Conservation (phyloP, 2,888 invertebrate species). For the Arrhopalites spinosus region DNA sequence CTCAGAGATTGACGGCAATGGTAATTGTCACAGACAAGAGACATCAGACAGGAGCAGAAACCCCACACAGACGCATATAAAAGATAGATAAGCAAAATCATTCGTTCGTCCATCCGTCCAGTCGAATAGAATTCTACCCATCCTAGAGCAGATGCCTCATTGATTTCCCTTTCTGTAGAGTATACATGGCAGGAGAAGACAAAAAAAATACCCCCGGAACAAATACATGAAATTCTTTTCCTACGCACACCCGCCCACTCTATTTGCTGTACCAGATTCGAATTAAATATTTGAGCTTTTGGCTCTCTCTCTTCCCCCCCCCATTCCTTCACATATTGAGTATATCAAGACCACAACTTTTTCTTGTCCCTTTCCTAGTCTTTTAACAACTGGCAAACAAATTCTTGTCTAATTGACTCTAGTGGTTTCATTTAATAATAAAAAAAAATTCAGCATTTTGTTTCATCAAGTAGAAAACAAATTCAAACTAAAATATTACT, state of each 20-base stretch:
- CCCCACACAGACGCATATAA: background rate
- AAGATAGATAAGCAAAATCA: conserved; percentile 21
- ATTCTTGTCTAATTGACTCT: too few relatives aligned
- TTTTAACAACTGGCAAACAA: too few relatives aligned
- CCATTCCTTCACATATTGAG: too few relatives aligned
- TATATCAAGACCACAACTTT: too few relatives aligned
- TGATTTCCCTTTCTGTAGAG: conserved; percentile 11
- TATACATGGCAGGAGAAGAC: background rate
- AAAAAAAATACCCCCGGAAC: too few relatives aligned
- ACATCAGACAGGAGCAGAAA: conserved; percentile 13
- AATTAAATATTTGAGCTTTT: background rate
- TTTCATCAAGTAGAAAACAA: too few relatives aligned
- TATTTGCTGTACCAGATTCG: background rate
- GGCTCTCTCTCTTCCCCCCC: background rate
- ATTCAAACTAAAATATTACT: too few relatives aligned
- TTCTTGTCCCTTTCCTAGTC: too few relatives aligned
- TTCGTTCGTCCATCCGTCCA: conserved; percentile 25
- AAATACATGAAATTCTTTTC: background rate
- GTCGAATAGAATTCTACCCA: conserved; percentile 30
- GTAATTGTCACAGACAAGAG: conserved; percentile 36
- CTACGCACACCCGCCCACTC: background rate
- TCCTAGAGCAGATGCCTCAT: conserved; percentile 30
- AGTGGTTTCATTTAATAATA: too few relatives aligned
- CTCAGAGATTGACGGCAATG: conserved; percentile 27
- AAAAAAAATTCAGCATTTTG: too few relatives aligned